These are phyloP conservation scores for Pycnomerus fuliginosus DNA, from an alignment of 2,888 invertebrate genomes.

Conservation along the genomic window DNA sequence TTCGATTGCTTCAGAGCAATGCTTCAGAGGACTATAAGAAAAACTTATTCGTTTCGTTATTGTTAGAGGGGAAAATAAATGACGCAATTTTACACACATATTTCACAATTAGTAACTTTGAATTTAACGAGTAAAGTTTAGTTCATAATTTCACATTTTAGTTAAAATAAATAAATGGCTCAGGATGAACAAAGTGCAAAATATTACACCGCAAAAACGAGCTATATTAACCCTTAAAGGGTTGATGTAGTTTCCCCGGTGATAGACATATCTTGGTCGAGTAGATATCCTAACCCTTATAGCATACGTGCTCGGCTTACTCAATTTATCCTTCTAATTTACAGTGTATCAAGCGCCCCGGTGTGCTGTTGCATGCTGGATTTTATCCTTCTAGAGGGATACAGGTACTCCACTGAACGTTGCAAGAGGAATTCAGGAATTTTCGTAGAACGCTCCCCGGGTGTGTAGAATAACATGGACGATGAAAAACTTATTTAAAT, in stretches of 20 bases:
- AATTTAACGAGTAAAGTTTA: no score
- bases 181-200: no score
- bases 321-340: slow-evolving; percentile 41
- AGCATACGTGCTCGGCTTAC: slow-evolving; percentile 43
- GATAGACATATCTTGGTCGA: slow-evolving; percentile 41
- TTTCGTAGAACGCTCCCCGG: background rate
- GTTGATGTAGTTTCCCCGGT: slow-evolving; percentile 24
- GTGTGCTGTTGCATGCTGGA: slow-evolving; percentile 27
- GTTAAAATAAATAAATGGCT: no score
- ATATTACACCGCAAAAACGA: slow-evolving; percentile 1
- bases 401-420: slow-evolving; percentile 13
- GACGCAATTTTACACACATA: no score
- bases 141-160: no score
- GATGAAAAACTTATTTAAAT: no score
- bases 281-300: slow-evolving; percentile 43
- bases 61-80: no score
- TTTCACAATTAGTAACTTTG: no score
- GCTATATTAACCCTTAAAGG: slow-evolving; percentile 9
- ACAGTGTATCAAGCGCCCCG: slow-evolving; percentile 37
- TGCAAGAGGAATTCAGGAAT: background rate
- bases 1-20: no score
- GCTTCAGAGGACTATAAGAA: no score
- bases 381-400: slow-evolving; percentile 25
- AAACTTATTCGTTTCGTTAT: no score
- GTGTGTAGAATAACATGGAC: no score